Conservation (phyloP, 2,113 vertebrate species). For the Tragelaphus imberbis region DNA sequence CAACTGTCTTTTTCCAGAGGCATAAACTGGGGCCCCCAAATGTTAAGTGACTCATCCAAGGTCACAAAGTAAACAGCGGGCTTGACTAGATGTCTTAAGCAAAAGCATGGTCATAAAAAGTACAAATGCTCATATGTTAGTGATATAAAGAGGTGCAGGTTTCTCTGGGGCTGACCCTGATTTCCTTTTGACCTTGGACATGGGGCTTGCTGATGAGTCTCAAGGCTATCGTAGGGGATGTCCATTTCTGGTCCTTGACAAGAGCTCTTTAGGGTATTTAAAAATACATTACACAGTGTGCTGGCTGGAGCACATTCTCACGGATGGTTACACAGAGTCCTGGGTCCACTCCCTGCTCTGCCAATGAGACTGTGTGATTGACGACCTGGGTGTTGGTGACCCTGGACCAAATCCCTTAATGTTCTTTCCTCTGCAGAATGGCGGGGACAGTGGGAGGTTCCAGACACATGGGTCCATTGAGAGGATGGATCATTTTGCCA, state of each 20-base stretch:
- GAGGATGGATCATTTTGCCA: conserved; percentile 36
- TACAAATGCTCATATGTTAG: neutral
- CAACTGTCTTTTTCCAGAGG: neutral
- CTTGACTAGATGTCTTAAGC: neutral
- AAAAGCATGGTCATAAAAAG: neutral
- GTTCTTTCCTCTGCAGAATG: conserved; percentile 23
- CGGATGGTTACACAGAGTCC: neutral
- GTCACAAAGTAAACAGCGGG: neutral
- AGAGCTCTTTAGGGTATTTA: conserved; percentile 41
- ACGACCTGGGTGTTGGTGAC: neutral
- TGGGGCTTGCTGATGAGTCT: neutral
- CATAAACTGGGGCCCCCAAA: neutral
- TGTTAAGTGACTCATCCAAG: neutral
- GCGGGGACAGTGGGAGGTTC: conserved; percentile 10
- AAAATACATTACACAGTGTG: neutral
- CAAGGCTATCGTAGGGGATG: neutral
- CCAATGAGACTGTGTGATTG: conserved; percentile 25
- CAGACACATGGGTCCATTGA: conserved; percentile 19
- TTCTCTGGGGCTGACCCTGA: neutral
- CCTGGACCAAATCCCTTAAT: conserved; percentile 47
- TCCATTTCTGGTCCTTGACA: conserved; percentile 29
- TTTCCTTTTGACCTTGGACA: conserved; percentile 32
- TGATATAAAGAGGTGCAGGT: neutral
- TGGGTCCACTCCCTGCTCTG: neutral
- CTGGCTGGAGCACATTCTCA: neutral